Conservation (phyloP, 1,140 invertebrate species). For the Hormaphis cornu region DNA sequence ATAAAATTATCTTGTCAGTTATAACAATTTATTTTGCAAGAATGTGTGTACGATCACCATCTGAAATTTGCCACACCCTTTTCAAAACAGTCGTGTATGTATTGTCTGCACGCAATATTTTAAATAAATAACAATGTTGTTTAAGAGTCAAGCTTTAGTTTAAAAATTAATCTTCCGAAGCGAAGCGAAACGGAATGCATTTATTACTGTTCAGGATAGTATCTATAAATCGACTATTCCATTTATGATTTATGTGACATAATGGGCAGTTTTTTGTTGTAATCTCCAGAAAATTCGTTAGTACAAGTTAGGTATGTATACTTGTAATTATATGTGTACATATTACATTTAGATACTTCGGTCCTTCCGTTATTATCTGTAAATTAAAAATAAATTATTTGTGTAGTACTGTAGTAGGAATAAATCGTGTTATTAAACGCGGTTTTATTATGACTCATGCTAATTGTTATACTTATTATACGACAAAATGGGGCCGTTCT, state of each 20-base stretch:
- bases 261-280: not conserved
- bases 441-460: too few species aligned
- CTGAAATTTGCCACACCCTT: not conserved
- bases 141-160: not conserved
- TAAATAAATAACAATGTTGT: not conserved
- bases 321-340: too few species aligned
- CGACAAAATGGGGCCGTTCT: too few species aligned
- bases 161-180: not conserved
- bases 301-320: not conserved
- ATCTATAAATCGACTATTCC: not conserved
- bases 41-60: not conserved
- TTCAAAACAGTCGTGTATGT: not conserved
- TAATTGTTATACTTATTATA: too few species aligned
- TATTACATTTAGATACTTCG: too few species aligned
- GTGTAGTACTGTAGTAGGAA: too few species aligned
- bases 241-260: not conserved
- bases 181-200: not conserved
- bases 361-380: too few species aligned
- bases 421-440: too few species aligned
- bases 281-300: not conserved
- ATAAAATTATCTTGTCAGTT: too few species aligned
- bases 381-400: too few species aligned
- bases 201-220: not conserved
- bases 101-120: not conserved
- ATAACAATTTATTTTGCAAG: not conserved